These are phyloP conservation scores for Myotis planiceps DNA, from an alignment of 2,797 vertebrate species.

Conservation along the genomic window DNA sequence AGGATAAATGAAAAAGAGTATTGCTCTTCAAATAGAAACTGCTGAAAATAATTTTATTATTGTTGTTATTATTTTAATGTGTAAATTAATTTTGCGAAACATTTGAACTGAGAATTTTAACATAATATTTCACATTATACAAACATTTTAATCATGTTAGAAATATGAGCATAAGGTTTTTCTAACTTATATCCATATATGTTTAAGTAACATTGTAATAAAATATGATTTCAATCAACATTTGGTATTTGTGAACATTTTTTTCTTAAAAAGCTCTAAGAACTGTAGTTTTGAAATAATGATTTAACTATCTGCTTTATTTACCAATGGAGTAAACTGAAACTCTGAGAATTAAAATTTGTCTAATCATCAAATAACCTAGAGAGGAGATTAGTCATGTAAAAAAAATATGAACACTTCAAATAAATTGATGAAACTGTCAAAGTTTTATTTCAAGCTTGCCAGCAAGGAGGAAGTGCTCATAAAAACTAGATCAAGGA, in stretches of 20 bases:
- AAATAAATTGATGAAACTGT: background rate
- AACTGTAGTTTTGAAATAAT: background rate
- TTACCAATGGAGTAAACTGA: background rate
- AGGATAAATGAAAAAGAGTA: background rate
- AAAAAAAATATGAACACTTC: background rate
- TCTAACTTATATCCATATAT: background rate
- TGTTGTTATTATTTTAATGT: background rate
- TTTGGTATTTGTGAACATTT: background rate
- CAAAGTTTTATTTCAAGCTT: background rate
- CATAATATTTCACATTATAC: background rate
- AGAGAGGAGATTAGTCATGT: background rate
- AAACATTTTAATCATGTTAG: background rate
- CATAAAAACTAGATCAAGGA: background rate
- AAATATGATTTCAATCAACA: background rate
- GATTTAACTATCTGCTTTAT: background rate
- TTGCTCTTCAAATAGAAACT: background rate
- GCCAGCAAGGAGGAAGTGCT: background rate
- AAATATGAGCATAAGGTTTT: background rate
- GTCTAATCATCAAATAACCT: background rate
- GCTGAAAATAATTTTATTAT: background rate
- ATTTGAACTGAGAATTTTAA: background rate
- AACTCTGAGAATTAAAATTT: background rate
- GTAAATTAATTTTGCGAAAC: background rate
- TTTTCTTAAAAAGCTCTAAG: background rate
- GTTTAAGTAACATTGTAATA: background rate